A percentile compares a stretch with the other conserved stretches of the same genome.
These are phyloP conservation scores for Drosophila borborema DNA, from an alignment of 2,888 invertebrate genomes.

Conservation along the genomic window DNA sequence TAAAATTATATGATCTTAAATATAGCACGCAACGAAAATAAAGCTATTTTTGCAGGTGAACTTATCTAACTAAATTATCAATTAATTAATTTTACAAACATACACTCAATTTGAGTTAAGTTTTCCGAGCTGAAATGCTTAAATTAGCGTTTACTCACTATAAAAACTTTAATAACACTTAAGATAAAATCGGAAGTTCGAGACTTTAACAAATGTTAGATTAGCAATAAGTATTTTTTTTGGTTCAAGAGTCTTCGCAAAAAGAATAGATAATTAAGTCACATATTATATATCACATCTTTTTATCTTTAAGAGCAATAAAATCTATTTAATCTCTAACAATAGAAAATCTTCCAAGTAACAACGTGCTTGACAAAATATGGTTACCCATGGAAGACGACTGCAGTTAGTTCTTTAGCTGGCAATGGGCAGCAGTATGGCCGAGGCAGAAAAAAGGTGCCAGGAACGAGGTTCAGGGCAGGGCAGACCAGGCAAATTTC, in stretches of 20 bases:
- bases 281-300: too few species aligned
- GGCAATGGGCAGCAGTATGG: too few species aligned
- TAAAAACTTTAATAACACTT: too few species aligned
- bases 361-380: background rate
- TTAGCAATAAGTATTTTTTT: too few species aligned
- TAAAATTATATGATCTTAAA: slow-evolving; percentile 4
- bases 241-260: too few species aligned
- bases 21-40: background rate
- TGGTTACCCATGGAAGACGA: background rate
- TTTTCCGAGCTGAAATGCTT: too few species aligned
- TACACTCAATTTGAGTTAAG: too few species aligned
- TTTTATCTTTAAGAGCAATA: too few species aligned
- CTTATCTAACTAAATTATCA: background rate
- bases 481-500: slow-evolving; percentile 44
- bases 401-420: background rate
- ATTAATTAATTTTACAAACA: background rate
- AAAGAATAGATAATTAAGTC: too few species aligned
- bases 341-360: background rate
- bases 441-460: background rate
- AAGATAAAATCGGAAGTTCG: too few species aligned
- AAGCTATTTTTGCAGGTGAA: background rate
- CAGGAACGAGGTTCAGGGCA: background rate
- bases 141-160: too few species aligned
- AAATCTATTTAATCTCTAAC: background rate
- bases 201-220: too few species aligned